Conservation (phyloP, 2,888 invertebrate species). For the Ochlodes sylvanus region DNA sequence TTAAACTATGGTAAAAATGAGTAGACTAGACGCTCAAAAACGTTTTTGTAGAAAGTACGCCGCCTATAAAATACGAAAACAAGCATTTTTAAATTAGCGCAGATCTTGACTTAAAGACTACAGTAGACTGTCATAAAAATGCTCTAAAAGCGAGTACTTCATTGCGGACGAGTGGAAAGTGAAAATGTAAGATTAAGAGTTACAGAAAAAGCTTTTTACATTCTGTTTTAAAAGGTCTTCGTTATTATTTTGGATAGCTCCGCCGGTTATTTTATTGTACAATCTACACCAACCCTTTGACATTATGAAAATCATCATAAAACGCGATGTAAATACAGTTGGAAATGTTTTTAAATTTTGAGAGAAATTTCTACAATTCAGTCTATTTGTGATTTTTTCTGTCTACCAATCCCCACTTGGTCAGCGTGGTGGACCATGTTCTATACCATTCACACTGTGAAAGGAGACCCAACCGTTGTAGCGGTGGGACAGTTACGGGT, state of each 20-base stretch:
- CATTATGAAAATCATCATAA: conserved; percentile 14
- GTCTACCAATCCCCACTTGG: too few species aligned
- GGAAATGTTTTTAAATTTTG: background rate
- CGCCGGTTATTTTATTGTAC: conserved; percentile 11
- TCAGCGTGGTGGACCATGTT: too few species aligned
- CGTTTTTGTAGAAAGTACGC: conserved; percentile 2
- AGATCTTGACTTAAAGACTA: conserved; percentile 37
- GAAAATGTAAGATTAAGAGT: conserved; percentile 28
- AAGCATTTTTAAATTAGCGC: conserved; percentile 34
- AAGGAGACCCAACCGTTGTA: too few species aligned
- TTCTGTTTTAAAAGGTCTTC: conserved; percentile 26
- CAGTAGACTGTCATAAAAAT: conserved; percentile 36
- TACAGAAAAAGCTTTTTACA: conserved; percentile 27
- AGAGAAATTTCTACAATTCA: too few species aligned
- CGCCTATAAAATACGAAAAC: conserved; percentile 26
- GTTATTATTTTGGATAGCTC: conserved; percentile 29
- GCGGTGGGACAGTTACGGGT: too few species aligned
- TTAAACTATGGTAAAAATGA: background rate
- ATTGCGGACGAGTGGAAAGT: conserved; percentile 33
- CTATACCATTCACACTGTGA: too few species aligned
- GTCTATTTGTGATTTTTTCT: too few species aligned
- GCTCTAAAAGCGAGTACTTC: conserved; percentile 31
- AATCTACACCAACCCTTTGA: conserved; percentile 17
- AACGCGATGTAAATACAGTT: background rate
- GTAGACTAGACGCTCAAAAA: background rate